Percentiles rank a stretch among this genome's conserved stretches.
Evolutionary conservation across 1,140 invertebrate species (phyloP).

Genomic region (Whitmania pigra): DNA sequence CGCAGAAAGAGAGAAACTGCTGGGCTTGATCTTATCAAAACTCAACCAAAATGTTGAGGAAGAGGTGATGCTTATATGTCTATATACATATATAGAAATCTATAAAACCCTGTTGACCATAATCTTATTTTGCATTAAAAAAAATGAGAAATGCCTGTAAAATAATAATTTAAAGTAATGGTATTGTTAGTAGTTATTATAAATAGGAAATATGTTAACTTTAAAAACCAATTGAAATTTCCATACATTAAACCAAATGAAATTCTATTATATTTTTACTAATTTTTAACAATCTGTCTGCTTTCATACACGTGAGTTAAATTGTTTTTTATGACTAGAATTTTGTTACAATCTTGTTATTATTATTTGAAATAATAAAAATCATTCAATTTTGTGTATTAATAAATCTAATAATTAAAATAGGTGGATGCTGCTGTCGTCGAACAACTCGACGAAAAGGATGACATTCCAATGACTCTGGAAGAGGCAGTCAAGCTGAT

Average conservation of each 20-base stretch:
- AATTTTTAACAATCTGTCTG: background rate
- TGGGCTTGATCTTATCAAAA: constrained; percentile 40
- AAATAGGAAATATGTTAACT: no score
- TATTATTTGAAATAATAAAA: background rate
- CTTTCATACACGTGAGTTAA: background rate
- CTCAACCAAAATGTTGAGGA: constrained; percentile 25
- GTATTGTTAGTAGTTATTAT: no score
- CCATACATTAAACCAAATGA: no score
- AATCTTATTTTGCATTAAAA: no score
- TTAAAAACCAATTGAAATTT: no score
- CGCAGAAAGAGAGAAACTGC: constrained; percentile 40
- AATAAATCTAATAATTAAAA: background rate
- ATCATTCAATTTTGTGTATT: background rate
- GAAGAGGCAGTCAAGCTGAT: constrained; percentile 71
- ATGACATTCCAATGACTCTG: constrained; percentile 51
- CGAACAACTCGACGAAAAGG: constrained; percentile 32
- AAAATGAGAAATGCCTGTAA: no score
- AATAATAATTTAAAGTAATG: no score
- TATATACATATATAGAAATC: no score
- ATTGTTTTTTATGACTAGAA: background rate
- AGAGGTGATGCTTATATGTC: constrained; percentile 32
- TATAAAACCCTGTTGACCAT: no score
- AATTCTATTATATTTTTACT: no score
- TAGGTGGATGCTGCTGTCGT: background rate
- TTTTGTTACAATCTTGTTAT: background rate